phyloP scores from a whole-genome alignment of 2,113 vertebrate genomes.

The sheep (Ovis aries) region DNA sequence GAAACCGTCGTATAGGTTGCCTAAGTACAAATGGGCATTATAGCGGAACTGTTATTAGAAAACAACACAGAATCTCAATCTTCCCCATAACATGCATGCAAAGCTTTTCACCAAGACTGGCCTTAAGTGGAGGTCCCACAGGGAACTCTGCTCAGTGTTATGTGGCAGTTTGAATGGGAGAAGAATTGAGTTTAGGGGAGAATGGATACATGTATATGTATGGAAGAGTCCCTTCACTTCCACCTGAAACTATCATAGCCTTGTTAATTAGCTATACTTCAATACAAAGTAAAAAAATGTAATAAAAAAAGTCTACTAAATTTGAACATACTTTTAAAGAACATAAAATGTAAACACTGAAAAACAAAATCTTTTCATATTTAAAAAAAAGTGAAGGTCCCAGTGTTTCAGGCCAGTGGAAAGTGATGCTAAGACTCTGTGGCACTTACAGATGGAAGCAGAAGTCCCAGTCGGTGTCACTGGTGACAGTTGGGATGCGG shows the following conservation, averaged over 20 bases:
- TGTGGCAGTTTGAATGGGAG: background rate
- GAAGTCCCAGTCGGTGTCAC: constrained; percentile 29
- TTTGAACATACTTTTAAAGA: background rate
- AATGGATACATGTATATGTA: background rate
- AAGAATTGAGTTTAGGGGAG: background rate
- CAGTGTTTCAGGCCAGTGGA: background rate
- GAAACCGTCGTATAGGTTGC: background rate
- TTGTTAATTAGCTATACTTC: background rate
- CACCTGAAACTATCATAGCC: background rate
- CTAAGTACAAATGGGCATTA: background rate
- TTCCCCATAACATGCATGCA: background rate
- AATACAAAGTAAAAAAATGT: background rate
- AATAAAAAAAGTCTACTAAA: background rate
- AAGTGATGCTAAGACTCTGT: background rate
- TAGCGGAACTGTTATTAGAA: background rate
- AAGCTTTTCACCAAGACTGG: background rate
- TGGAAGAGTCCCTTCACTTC: background rate
- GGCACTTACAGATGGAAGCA: constrained; percentile 55
- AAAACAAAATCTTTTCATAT: background rate
- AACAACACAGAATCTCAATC: background rate
- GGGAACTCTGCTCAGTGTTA: background rate
- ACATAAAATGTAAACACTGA: background rate
- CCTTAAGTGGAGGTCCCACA: background rate
- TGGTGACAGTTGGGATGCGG: constrained; percentile 37
- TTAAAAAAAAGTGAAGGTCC: background rate